These are phyloP conservation scores for Antechinus flavipes DNA, from an alignment of 2,113 vertebrate genomes.

Conservation along the genomic window DNA sequence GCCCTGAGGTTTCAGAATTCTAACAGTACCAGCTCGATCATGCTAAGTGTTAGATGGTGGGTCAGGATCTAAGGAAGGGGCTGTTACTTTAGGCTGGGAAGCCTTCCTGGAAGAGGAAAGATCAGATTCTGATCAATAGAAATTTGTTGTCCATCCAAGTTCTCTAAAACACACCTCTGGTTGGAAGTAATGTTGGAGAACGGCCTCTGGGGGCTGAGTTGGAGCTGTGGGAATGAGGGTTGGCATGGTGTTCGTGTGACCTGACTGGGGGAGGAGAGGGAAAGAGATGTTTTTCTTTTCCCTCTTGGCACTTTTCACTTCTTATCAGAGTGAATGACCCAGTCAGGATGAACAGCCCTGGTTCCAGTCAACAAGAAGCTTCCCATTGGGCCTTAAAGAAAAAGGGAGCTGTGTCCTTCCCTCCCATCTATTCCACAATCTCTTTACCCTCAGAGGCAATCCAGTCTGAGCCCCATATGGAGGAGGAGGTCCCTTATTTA, in stretches of 20 bases:
- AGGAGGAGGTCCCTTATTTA: neutral
- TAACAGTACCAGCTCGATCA: too few species aligned
- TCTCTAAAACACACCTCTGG: neutral
- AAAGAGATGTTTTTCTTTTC: neutral
- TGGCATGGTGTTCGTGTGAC: neutral
- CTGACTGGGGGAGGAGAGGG: neutral
- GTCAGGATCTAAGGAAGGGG: neutral
- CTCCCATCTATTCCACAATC: neutral
- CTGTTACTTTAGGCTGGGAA: neutral
- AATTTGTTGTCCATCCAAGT: neutral
- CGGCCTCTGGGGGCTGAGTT: neutral
- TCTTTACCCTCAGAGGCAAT: neutral
- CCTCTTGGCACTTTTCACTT: conserved; percentile 1
- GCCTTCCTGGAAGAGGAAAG: neutral
- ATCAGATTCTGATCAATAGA: neutral
- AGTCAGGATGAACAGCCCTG: neutral
- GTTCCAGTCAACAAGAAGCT: neutral
- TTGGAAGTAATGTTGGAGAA: neutral
- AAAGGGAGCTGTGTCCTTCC: neutral
- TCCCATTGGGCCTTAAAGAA: neutral
- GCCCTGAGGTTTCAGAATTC: too few species aligned
- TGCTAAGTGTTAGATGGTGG: too few species aligned
- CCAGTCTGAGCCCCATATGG: neutral
- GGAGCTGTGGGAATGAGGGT: neutral
- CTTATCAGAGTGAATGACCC: neutral